A percentile compares a stretch with the other conserved stretches of the same genome.
Conservation (phyloP, 2,113 vertebrate genomes). For the Cnemophilus loriae region DNA sequence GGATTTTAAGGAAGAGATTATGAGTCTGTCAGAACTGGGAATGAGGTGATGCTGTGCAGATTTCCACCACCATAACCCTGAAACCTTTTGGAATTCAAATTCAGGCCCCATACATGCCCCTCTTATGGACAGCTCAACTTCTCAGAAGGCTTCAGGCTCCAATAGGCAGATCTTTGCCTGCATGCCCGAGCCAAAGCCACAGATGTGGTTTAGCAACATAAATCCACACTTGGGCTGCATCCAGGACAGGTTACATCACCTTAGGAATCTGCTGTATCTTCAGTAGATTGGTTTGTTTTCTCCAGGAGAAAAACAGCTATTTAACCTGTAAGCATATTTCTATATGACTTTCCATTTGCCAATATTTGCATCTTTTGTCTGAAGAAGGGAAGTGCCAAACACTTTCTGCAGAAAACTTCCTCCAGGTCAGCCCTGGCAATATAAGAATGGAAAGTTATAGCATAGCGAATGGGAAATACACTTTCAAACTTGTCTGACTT, state of each 20-base stretch:
- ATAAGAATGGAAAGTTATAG: neutral
- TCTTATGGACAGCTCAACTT: neutral
- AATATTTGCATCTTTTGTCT: neutral
- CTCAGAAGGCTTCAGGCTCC: neutral
- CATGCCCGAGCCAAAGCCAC: neutral
- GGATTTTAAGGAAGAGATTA: neutral
- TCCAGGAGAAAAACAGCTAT: neutral
- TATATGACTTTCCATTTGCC: neutral
- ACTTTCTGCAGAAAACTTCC: neutral
- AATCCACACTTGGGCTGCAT: neutral
- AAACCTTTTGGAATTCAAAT: neutral
- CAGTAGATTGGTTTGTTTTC: neutral
- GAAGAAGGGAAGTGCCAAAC: neutral
- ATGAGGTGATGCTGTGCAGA: neutral
- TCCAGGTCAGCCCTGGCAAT: neutral
- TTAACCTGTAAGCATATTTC: neutral
- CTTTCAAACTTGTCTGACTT: conserved; percentile 37
- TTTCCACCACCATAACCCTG: neutral
- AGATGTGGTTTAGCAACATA: neutral
- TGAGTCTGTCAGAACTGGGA: neutral
- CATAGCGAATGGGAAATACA: neutral
- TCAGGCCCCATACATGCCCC: neutral
- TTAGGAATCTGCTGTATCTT: neutral
- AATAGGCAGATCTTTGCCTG: neutral
- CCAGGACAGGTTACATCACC: neutral